Conservation (phyloP, 2,113 vertebrate species). For the Misgurnus anguillicaudatus region DNA sequence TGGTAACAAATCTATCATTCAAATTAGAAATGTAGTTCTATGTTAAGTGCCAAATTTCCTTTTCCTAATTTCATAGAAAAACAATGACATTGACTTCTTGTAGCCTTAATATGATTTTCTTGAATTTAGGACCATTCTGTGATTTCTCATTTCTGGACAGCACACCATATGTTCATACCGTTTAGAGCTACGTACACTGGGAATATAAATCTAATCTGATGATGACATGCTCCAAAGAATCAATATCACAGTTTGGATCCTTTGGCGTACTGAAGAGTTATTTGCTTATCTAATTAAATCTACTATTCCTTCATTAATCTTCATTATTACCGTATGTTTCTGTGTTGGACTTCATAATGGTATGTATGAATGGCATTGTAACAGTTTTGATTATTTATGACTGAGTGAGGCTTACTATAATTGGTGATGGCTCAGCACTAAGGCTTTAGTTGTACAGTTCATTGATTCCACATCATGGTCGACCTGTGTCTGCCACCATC, state of each 20-base stretch:
- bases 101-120: too few species aligned
- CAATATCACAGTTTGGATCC: conserved; percentile 17
- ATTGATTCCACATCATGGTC: conserved; percentile 56
- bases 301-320: not conserved
- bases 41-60: too few species aligned
- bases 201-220: not conserved
- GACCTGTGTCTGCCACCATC: conserved; percentile 64
- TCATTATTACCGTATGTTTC: not conserved
- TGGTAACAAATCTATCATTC: too few species aligned
- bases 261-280: not conserved
- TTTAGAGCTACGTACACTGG: not conserved
- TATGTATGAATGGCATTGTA: not conserved
- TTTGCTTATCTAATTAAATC: not conserved
- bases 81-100: too few species aligned
- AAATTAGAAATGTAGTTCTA: too few species aligned
- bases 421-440: conserved; percentile 42
- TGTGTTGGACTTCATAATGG: conserved; percentile 19
- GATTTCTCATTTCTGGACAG: not conserved
- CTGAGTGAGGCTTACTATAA: conserved; percentile 53
- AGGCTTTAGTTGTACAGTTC: conserved; percentile 48
- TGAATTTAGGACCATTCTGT: not conserved
- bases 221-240: not conserved
- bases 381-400: conserved; percentile 43
- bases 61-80: too few species aligned
- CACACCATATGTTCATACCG: not conserved